These are phyloP conservation scores for Dryomyza anilis DNA, from an alignment of 2,888 invertebrate species.

Conservation along the genomic window DNA sequence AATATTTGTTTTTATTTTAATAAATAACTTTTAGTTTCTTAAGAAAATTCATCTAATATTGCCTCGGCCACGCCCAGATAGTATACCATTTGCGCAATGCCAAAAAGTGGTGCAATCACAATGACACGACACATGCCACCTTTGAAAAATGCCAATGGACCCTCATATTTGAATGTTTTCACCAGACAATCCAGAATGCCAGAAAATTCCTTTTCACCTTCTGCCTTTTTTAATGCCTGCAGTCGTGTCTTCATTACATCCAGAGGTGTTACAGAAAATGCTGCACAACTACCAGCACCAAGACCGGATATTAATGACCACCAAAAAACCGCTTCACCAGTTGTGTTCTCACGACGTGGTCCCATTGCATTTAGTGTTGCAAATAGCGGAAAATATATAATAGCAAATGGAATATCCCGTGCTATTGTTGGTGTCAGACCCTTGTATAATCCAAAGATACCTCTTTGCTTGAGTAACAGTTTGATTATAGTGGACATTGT, in stretches of 20 bases:
- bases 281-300: constrained; percentile 81
- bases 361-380: constrained; percentile 87
- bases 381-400: constrained; percentile 96
- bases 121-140: constrained; percentile 95
- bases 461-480: constrained; percentile 76
- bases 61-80: constrained; percentile 95
- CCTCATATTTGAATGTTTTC: constrained; percentile 37
- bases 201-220: constrained; percentile 82
- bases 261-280: constrained; percentile 87
- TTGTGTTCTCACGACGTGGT: constrained; percentile 69
- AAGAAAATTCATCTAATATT: too few relatives aligned
- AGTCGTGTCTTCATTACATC: constrained; percentile 96
- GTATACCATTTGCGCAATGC: constrained; percentile 97
- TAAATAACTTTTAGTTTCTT: too few relatives aligned
- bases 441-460: constrained; percentile 89
- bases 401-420: constrained; percentile 91
- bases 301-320: constrained; percentile 92
- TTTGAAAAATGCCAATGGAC: constrained; percentile 81
- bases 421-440: constrained; percentile 89
- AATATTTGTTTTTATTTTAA: too few relatives aligned
- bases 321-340: constrained; percentile 80
- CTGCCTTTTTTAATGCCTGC: too few relatives aligned
- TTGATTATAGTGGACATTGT: constrained; percentile 79
- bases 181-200: constrained; percentile 88
- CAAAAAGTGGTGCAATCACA: constrained; percentile 96